Percentiles rank a stretch among this genome's conserved stretches.
Conservation (phyloP, 2,888 invertebrate species). For the Neoascia interrupta region DNA sequence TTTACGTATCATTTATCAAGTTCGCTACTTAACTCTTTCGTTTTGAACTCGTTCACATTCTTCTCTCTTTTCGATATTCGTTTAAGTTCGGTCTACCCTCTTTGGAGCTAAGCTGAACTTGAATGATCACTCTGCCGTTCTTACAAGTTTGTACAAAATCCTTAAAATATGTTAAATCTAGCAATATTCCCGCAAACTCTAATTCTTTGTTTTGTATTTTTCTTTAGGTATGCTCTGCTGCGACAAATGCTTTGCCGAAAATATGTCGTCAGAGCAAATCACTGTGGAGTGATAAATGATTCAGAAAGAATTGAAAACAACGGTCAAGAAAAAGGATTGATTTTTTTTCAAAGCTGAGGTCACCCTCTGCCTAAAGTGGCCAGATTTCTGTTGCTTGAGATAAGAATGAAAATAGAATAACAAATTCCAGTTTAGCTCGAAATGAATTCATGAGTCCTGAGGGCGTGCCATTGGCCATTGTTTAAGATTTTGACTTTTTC, state of each 20-base stretch:
- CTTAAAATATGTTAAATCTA: slow-evolving; percentile 31
- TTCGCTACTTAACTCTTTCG: slow-evolving; percentile 46
- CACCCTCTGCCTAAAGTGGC: too few relatives aligned
- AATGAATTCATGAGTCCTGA: slow-evolving; percentile 42
- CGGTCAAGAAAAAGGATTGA: slow-evolving; percentile 38
- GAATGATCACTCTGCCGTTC: slow-evolving; percentile 26
- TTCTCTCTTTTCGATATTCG: not conserved
- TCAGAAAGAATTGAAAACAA: slow-evolving; percentile 41
- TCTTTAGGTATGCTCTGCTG: slow-evolving; percentile 3
- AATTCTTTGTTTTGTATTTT: slow-evolving; percentile 7
- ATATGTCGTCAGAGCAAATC: slow-evolving; percentile 61
- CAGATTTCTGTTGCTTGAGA: not conserved
- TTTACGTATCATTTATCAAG: slow-evolving; percentile 54
- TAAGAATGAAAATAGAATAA: slow-evolving; percentile 12
- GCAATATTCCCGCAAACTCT: slow-evolving; percentile 19
- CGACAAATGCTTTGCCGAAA: slow-evolving; percentile 49
- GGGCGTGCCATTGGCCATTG: slow-evolving; percentile 52
- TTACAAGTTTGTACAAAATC: slow-evolving; percentile 38
- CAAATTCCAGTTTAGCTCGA: slow-evolving; percentile 26
- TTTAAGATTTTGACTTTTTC: slow-evolving; percentile 52
- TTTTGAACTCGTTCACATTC: slow-evolving; percentile 24
- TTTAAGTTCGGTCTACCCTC: not conserved
- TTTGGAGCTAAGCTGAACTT: not conserved
- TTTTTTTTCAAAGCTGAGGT: too few relatives aligned
- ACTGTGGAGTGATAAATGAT: slow-evolving; percentile 63